phyloP scores from a whole-genome alignment of 2,888 invertebrate species.

The Dioctria rufipes region DNA sequence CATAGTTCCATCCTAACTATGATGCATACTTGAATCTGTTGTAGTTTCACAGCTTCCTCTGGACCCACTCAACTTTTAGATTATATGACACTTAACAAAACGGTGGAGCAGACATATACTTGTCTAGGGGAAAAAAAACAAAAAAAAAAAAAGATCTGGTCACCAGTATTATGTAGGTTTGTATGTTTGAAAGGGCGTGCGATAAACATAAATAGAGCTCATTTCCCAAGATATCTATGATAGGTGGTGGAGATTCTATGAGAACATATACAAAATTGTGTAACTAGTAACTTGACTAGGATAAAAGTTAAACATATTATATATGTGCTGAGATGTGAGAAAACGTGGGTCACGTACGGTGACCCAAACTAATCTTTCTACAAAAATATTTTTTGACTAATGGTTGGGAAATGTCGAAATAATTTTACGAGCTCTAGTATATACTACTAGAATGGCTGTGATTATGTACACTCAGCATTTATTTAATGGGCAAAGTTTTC shows the following conservation, averaged over 20 bases:
- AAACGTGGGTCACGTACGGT: background rate
- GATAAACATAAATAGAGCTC: constrained; percentile 3
- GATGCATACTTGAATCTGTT: background rate
- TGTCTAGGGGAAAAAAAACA: background rate
- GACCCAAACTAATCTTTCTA: background rate
- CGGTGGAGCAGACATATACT: background rate
- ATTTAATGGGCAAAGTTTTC: constrained; percentile 13
- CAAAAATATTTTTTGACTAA: background rate
- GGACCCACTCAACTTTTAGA: constrained; percentile 30
- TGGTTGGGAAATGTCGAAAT: constrained; percentile 1
- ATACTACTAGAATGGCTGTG: background rate
- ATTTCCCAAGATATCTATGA: constrained; percentile 11
- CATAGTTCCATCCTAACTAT: background rate
- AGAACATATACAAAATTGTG: background rate
- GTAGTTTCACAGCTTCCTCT: constrained; percentile 7
- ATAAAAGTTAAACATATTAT: constrained; percentile 14
- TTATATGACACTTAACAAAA: constrained; percentile 47
- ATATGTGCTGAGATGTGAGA: constrained; percentile 4
- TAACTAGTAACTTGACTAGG: background rate
- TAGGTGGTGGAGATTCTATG: constrained; percentile 9
- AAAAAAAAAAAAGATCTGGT: background rate
- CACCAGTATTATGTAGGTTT: background rate
- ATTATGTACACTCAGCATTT: constrained; percentile 21
- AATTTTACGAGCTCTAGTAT: constrained; percentile 25
- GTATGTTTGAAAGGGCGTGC: constrained; percentile 5